Conservation (phyloP, 1,140 invertebrate genomes). For the Cydia pomonella region DNA sequence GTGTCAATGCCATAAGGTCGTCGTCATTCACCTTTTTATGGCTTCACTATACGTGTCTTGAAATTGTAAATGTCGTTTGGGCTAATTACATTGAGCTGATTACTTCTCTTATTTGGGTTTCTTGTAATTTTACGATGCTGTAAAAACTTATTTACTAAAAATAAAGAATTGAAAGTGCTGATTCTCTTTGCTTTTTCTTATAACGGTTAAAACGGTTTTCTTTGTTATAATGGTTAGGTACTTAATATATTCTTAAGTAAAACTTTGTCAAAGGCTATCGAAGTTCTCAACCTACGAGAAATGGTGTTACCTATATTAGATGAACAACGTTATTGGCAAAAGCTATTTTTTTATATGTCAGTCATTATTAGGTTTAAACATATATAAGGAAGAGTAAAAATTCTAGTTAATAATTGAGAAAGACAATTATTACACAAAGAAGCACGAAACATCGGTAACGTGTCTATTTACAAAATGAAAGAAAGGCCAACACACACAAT, state of each 20-base stretch:
- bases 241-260: too few relatives aligned
- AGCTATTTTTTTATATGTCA: too few relatives aligned
- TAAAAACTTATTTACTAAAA: conserved; percentile 20
- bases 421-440: neutral
- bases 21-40: neutral
- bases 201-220: neutral
- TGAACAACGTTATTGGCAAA: too few relatives aligned
- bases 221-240: neutral
- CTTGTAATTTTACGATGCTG: neutral
- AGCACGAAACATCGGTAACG: neutral
- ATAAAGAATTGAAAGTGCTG: neutral
- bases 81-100: conserved; percentile 7
- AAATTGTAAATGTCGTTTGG: conserved; percentile 12
- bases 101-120: conserved; percentile 4
- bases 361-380: too few relatives aligned
- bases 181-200: neutral
- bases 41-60: neutral
- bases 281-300: too few relatives aligned
- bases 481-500: neutral
- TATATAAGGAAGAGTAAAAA: too few relatives aligned
- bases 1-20: neutral
- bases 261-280: too few relatives aligned
- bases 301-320: too few relatives aligned
- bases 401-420: too few relatives aligned
- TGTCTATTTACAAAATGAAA: neutral